Conservation (phyloP, 2,888 invertebrate genomes). For the Sialis lutaria region DNA sequence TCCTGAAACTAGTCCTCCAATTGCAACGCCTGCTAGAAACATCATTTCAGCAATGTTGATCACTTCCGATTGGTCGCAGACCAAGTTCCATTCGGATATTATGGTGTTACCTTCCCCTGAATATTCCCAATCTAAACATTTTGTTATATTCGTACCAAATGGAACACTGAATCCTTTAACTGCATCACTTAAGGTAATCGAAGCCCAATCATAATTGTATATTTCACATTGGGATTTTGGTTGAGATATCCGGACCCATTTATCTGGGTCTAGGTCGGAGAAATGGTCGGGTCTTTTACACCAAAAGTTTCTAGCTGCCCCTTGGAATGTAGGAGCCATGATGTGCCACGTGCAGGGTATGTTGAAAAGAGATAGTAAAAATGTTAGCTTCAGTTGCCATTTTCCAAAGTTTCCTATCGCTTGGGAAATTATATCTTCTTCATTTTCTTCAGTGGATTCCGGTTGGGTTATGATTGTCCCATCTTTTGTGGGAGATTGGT, state of each 20-base stretch:
- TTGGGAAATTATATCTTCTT: conserved; percentile 45
- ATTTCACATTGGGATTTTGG: not conserved
- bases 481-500: conserved; percentile 21
- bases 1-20: conserved; percentile 63
- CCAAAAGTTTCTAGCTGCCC: conserved; percentile 48
- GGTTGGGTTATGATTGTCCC: not conserved
- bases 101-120: conserved; percentile 33
- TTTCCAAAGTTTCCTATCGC: conserved; percentile 58
- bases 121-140: conserved; percentile 16
- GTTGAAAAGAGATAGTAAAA: conserved; percentile 56
- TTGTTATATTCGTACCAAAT: conserved; percentile 22
- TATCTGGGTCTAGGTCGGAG: conserved; percentile 29
- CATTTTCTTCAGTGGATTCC: conserved; percentile 18
- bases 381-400: conserved; percentile 60
- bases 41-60: conserved; percentile 59
- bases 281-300: conserved; percentile 44
- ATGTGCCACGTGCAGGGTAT: conserved; percentile 71
- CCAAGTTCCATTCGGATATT: conserved; percentile 58
- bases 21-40: conserved; percentile 58
- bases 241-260: conserved; percentile 39
- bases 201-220: conserved; percentile 18
- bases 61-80: conserved; percentile 52
- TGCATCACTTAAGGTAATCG: conserved; percentile 20
- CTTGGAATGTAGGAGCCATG: conserved; percentile 58
- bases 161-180: conserved; percentile 21